A percentile compares a stretch with the other conserved stretches of the same genome.
Conservation (phyloP, 2,113 vertebrate genomes). For the Lanius ludovicianus region DNA sequence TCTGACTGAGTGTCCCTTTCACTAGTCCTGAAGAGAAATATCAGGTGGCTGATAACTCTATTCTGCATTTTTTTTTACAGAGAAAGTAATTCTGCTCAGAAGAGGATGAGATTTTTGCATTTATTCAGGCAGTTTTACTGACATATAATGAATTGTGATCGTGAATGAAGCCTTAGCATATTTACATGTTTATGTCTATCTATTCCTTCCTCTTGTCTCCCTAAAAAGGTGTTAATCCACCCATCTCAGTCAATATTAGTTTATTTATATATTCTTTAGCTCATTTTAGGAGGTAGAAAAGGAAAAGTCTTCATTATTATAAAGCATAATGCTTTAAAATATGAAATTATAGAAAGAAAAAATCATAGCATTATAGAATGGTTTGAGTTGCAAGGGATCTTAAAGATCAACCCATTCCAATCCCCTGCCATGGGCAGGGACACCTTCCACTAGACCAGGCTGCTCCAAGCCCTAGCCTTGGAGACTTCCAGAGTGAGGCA, state of each 20-base stretch:
- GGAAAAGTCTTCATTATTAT: not conserved
- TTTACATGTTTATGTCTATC: not conserved
- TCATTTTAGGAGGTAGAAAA: not conserved
- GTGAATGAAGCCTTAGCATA: not conserved
- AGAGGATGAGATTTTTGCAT: not conserved
- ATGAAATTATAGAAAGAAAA: not conserved
- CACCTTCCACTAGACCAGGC: not conserved
- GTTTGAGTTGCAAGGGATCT: not conserved
- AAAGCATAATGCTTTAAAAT: not conserved
- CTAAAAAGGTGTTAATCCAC: not conserved
- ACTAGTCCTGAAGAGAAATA: not conserved
- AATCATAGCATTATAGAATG: not conserved
- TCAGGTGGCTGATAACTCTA: not conserved
- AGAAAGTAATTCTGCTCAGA: not conserved
- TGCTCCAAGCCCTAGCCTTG: not conserved
- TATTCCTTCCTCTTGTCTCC: not conserved
- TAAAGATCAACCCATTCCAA: not conserved
- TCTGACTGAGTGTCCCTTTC: not conserved
- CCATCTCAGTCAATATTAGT: not conserved
- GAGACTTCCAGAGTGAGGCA: not conserved
- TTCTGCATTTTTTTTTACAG: not conserved
- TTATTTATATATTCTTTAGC: not conserved
- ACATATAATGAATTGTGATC: not conserved
- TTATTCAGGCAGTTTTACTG: not conserved
- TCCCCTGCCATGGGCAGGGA: not conserved